phyloP scores from a whole-genome alignment of 2,113 vertebrate species.

The Chamaetylas fuelleborni region DNA sequence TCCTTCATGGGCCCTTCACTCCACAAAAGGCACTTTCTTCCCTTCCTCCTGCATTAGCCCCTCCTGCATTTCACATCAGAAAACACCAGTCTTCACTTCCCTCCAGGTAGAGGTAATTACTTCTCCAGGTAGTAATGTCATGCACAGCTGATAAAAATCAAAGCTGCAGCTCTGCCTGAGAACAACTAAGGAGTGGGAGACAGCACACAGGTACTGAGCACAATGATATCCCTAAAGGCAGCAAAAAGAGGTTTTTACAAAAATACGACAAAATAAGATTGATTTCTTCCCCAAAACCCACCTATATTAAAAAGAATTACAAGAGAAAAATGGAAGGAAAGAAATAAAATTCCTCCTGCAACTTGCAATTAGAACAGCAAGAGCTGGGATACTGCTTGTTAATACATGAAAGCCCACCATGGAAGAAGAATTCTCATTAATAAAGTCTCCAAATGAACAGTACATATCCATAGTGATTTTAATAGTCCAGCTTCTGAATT shows the following conservation, averaged over 20 bases:
- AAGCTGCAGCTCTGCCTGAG: not conserved
- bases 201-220: not conserved
- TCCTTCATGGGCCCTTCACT: not conserved
- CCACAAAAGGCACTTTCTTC: not conserved
- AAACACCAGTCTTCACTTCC: not conserved
- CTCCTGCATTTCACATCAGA: not conserved
- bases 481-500: conserved; percentile 28
- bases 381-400: not conserved
- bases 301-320: not conserved
- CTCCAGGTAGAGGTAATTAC: not conserved
- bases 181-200: not conserved
- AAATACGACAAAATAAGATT: not conserved
- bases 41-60: not conserved
- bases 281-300: not conserved
- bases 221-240: not conserved
- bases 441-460: not conserved
- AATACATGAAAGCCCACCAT: not conserved
- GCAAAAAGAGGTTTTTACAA: not conserved
- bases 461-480: conserved; percentile 28
- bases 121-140: not conserved
- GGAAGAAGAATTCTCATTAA: not conserved
- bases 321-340: not conserved
- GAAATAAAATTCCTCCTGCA: not conserved
- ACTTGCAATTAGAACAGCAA: not conserved
- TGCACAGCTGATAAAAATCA: not conserved